Conservation (phyloP, 53 echinoderm and acorn worm genomes). For the Temnopleurus reevesii region DNA sequence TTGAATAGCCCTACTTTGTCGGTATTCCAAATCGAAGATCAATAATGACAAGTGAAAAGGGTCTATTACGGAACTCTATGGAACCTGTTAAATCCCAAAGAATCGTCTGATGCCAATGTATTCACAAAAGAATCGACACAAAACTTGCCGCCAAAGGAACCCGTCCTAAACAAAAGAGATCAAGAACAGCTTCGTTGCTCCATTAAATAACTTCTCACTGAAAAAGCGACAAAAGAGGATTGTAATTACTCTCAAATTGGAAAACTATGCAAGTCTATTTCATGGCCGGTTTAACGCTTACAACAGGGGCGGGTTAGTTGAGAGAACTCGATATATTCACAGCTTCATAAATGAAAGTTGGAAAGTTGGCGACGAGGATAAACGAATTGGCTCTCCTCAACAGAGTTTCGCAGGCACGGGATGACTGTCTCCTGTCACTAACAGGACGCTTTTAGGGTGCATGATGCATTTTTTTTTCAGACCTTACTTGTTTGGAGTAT, state of each 20-base stretch:
- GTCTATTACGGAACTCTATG: not conserved
- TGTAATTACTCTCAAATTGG: constrained; percentile 26
- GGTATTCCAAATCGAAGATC: constrained; percentile 22
- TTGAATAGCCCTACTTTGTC: not conserved
- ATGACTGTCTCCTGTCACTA: too few relatives aligned
- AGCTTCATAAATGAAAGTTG: not conserved
- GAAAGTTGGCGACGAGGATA: constrained; percentile 13
- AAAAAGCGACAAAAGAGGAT: not conserved
- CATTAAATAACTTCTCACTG: not conserved
- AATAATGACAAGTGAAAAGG: constrained; percentile 2
- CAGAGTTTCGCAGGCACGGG: too few relatives aligned
- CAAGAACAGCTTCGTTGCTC: not conserved
- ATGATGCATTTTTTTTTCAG: too few relatives aligned
- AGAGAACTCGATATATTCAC: not conserved
- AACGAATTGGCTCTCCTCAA: too few relatives aligned
- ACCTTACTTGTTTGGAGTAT: too few relatives aligned
- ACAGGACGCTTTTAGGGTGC: too few relatives aligned
- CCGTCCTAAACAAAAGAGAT: constrained; percentile 22
- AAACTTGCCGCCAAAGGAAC: not conserved
- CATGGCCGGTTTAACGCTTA: not conserved
- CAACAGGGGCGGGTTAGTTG: constrained; percentile 23
- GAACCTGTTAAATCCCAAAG: not conserved
- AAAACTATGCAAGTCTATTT: constrained; percentile 26
- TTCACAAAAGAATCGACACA: constrained; percentile 25
- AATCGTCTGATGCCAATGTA: not conserved